A percentile compares a stretch with the other conserved stretches of the same genome.
Conservation (phyloP, 2,888 invertebrate species). For the Aphidius colemani region DNA sequence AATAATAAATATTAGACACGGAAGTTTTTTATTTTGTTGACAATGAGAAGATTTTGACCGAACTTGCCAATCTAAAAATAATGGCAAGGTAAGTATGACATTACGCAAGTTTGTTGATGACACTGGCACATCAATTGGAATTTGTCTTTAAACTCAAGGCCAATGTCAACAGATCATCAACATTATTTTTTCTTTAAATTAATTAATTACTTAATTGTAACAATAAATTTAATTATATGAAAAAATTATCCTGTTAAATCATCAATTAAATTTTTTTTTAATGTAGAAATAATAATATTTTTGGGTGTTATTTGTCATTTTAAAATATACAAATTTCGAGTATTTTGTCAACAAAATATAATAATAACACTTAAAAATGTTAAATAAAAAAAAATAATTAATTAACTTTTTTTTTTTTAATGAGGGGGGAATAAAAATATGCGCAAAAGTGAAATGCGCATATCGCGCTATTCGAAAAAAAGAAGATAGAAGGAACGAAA, state of each 20-base stretch:
- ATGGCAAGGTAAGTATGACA: background rate
- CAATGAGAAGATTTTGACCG: background rate
- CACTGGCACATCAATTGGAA: background rate
- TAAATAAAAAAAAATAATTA: too few relatives aligned
- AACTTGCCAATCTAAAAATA: conserved; percentile 14
- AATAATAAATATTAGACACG: background rate
- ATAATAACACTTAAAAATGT: too few relatives aligned
- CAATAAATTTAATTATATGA: too few relatives aligned
- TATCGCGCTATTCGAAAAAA: background rate
- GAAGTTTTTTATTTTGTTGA: conserved; percentile 1
- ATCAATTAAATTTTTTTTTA: too few relatives aligned
- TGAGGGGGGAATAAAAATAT: background rate
- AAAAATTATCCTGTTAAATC: too few relatives aligned
- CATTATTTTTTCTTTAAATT: too few relatives aligned
- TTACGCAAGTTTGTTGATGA: background rate
- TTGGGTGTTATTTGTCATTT: too few relatives aligned
- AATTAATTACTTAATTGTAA: too few relatives aligned
- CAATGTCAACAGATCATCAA: conserved; percentile 1
- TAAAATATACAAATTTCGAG: too few relatives aligned
- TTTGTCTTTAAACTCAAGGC: conserved; percentile 1
- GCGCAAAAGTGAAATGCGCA: conserved; percentile 3
- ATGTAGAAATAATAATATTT: too few relatives aligned
- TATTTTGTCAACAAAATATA: too few relatives aligned
- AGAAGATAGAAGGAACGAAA: conserved; percentile 4
- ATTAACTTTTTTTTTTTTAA: too few relatives aligned